Base-by-base conservation (phyloP, 2,797 vertebrate genomes). In the Poecilia wingei region DNA sequence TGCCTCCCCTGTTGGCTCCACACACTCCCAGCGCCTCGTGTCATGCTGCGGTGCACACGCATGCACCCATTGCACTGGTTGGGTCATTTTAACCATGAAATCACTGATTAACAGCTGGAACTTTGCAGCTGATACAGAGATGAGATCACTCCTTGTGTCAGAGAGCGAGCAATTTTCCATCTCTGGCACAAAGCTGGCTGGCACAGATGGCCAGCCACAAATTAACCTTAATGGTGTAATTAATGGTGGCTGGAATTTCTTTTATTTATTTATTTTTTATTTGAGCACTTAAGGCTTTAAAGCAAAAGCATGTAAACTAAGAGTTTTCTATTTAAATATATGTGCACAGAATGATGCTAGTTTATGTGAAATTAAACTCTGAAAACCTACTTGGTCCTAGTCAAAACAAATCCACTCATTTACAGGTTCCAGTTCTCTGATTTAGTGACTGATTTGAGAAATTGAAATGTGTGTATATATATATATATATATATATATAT, bases 11-110 rank as follows among this genome's bases (percentile, higher is more conserved):
- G 18, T 80, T 85, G 79, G 85, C 89, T 86, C 85, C 88, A 36
- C 89, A 86, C 87, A 90, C 91, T 90, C 88, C 90, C 87, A 92
- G 87, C 57, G 72, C 84, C 88, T 90, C 83, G 79, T 84, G 77
- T 87, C 79, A 76, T 73, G 28, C 83, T 72, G 61, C 69, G 70
- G 78, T 36, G 78, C 43, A 79, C 43, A 79, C 49, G 83, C 66
- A 64, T 55, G 69, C 76, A 78, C 39, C 25, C 51, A 39, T 57
- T 66, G 43, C 49, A 25, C 57, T 33, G 46, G 25, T 81, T 81
- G 45, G 86, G 86, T 92, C 81, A 88, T 78, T 89, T 72, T 87
- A 87, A 84, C 83, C 82, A 80, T 73, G 69, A 81, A 75, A 66
- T 80, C 76, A 83, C 68, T 59, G 66, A 72, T 31, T 74, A 83